Base-by-base conservation (phyloP, 2,888 invertebrate genomes). In the Leucoptera coffeella region DNA sequence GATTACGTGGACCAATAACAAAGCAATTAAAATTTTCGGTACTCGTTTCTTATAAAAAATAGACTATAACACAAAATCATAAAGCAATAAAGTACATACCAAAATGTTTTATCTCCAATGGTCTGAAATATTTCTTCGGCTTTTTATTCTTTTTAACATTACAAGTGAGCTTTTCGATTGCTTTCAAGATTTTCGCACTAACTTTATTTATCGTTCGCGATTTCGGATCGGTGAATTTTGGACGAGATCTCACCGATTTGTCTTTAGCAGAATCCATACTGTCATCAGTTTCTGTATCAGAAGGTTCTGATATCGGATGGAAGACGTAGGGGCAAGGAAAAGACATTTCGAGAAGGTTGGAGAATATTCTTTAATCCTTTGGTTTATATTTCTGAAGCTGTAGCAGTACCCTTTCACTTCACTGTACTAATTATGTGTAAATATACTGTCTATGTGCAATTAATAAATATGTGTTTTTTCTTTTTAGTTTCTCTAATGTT, bases 131-230 rank as follows among this genome's bases (percentile, higher is more conserved):
- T n/a, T n/a, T 23, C 5, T n/a, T 23, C n/a, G 8, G 15, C 34
- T 52, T 59, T 38, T 52, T 56, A 38, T 39, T 50, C 34, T 46
- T 53, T 37, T 51, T 62, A 29, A 65, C 48, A 33, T 56, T 64
- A 38, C 69, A 69, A 9, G 69, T 64, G 30, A 69, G 40, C 35
- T 52, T 58, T 35, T 69, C 69, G 23, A 69, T 69, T 20, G 50
- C 67, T 35, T 48, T 62, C 26, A 69, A 39, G 41, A 69, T 65
- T 37, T 69, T 69, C 40, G 60, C 55, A 47, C 69, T 65, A 39
- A 69, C 69, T 57, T 65, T 67, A 42, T 61, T 65, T 45, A 69
- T 65, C 31, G 69, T 67, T 45, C 65, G 56, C 35, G 52, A 43
- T 42, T 65, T 69, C 49, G 65, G 62, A 47, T 69, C 69, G 58